Percentiles rank a stretch among this genome's conserved stretches.
Conservation (phyloP, 2,113 vertebrate species). For the Erythrocebus patas region DNA sequence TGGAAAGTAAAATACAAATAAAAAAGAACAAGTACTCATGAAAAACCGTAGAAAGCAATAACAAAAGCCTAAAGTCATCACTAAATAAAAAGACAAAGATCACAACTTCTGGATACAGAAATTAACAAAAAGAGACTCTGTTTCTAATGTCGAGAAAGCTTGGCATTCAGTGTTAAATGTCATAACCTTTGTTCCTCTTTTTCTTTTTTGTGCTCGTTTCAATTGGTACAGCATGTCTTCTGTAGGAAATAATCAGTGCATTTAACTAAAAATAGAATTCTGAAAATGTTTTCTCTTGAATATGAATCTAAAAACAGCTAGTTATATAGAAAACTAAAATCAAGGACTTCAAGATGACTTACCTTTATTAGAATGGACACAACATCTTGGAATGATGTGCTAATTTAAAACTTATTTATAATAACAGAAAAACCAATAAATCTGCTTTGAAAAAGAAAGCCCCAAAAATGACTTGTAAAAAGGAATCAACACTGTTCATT, state of each 20-base stretch:
- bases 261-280: not conserved
- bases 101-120: conserved; percentile 37
- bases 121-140: conserved; percentile 63
- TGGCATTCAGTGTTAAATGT: conserved; percentile 63
- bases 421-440: not conserved
- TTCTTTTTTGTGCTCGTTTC: conserved; percentile 28
- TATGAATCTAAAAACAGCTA: conserved; percentile 15
- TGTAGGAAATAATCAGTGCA: conserved; percentile 32
- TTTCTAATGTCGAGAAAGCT: conserved; percentile 28
- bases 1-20: conserved; percentile 2
- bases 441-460: not conserved
- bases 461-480: not conserved
- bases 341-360: not conserved
- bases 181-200: conserved; percentile 50
- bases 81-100: conserved; percentile 44
- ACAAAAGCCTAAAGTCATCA: not conserved
- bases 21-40: not conserved
- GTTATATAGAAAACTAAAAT: not conserved
- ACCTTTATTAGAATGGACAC: not conserved
- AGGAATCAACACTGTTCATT: not conserved
- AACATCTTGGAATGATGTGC: not conserved
- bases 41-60: conserved; percentile 26
- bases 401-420: not conserved
- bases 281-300: conserved; percentile 46
- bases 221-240: conserved; percentile 34